These are phyloP conservation scores for Petrocephalus sullivani DNA, from an alignment of 2,797 vertebrate species.

Conservation along the genomic window DNA sequence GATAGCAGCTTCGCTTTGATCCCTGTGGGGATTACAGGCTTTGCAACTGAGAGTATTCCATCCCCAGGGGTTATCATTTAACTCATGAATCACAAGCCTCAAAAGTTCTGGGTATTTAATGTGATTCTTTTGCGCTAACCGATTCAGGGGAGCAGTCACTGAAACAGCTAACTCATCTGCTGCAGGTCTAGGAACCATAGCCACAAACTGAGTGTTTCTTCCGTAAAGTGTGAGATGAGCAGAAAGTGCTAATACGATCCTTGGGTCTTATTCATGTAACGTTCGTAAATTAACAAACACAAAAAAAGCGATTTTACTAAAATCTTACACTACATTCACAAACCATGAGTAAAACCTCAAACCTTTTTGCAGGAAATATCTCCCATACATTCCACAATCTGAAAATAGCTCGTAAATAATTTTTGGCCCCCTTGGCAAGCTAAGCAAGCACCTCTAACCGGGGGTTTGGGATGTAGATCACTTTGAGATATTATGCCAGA, in stretches of 20 bases:
- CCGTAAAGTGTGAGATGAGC: neutral
- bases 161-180: neutral
- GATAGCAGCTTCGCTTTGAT: neutral
- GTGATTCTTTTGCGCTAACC: neutral
- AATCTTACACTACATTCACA: too few relatives aligned
- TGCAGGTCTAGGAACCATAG: neutral
- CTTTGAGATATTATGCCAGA: too few relatives aligned
- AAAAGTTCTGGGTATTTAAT: neutral
- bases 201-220: neutral
- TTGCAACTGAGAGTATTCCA: neutral
- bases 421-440: neutral
- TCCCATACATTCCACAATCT: neutral
- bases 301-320: too few relatives aligned
- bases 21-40: neutral
- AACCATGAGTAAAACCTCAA: too few relatives aligned
- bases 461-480: too few relatives aligned
- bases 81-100: neutral
- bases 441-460: neutral
- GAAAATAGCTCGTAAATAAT: neutral
- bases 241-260: neutral
- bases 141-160: neutral
- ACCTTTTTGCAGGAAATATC: too few relatives aligned
- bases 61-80: neutral
- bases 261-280: too few relatives aligned
- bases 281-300: too few relatives aligned